Percentiles rank a stretch among this genome's conserved stretches.
phyloP scores from a whole-genome alignment of 2,888 invertebrate genomes.

The Brachyopa scutellaris region DNA sequence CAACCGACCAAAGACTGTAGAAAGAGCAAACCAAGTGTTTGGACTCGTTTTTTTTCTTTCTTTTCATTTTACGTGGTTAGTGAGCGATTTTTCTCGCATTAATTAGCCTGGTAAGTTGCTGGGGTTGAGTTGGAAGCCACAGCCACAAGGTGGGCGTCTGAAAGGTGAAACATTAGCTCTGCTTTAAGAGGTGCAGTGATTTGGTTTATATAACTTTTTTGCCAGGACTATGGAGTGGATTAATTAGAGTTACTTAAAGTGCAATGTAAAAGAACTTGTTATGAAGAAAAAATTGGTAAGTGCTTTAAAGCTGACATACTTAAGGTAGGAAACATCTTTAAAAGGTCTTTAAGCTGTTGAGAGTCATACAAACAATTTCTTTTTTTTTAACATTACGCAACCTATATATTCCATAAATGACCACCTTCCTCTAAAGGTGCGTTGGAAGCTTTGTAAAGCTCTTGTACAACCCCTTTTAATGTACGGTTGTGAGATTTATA shows the following conservation, averaged over 20 bases:
- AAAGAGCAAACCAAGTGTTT: constrained; percentile 19
- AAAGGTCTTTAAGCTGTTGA: too few relatives aligned
- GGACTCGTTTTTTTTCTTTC: neutral
- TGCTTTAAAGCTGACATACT: too few relatives aligned
- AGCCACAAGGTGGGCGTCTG: constrained; percentile 23
- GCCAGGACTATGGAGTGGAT: constrained; percentile 10
- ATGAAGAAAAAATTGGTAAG: too few relatives aligned
- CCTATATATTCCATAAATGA: too few relatives aligned
- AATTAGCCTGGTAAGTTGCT: constrained; percentile 46
- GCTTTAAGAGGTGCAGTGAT: constrained; percentile 24
- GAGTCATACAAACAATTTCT: too few relatives aligned
- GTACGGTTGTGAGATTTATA: too few relatives aligned
- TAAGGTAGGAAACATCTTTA: too few relatives aligned
- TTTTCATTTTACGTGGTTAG: constrained; percentile 17
- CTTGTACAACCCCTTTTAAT: too few relatives aligned
- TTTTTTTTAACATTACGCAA: too few relatives aligned
- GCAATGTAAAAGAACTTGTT: too few relatives aligned
- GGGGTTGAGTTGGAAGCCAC: constrained; percentile 26
- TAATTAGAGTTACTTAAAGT: constrained; percentile 37
- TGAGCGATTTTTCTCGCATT: constrained; percentile 57
- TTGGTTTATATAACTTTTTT: neutral
- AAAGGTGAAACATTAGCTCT: constrained; percentile 45
- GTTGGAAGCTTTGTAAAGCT: too few relatives aligned
- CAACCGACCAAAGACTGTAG: neutral
- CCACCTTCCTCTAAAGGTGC: too few relatives aligned